phyloP scores from a whole-genome alignment of 2,888 invertebrate genomes.

The Rutpela maculata region DNA sequence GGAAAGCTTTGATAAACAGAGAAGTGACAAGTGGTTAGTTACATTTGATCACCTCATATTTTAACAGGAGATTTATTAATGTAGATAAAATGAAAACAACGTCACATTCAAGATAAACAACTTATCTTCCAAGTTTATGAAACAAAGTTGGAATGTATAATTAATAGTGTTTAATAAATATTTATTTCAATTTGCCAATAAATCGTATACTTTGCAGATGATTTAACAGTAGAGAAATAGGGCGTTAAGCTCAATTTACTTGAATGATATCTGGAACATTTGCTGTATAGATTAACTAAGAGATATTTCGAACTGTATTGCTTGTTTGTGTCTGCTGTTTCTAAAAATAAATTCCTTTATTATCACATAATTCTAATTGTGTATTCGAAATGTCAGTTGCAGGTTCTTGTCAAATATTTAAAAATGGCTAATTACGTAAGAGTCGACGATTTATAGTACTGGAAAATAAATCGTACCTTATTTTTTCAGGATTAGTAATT shows the following conservation, averaged over 20 bases:
- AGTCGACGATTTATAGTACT: not conserved
- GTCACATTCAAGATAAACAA: not conserved
- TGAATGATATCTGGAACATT: not conserved
- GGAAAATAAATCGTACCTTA: not conserved
- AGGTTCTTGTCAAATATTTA: not conserved
- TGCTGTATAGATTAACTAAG: too few relatives aligned
- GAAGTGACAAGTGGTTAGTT: too few relatives aligned
- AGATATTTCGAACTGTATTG: conserved; percentile 2
- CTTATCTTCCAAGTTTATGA: not conserved
- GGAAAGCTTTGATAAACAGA: too few relatives aligned
- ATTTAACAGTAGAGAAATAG: conserved; percentile 1
- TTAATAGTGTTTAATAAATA: conserved; percentile 7
- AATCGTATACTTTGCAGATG: not conserved
- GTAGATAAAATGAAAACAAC: not conserved
- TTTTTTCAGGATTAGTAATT: conserved; percentile 1
- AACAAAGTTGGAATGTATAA: not conserved
- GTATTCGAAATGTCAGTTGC: not conserved
- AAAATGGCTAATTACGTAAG: conserved; percentile 1
- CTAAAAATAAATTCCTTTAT: conserved; percentile 7
- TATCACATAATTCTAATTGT: not conserved
- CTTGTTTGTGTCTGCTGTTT: not conserved
- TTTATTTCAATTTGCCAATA: conserved; percentile 3
- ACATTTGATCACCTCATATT: not conserved
- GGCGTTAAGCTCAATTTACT: not conserved
- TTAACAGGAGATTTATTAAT: not conserved